phyloP scores from a whole-genome alignment of 2,888 invertebrate genomes.

The Ectobius pallidus region DNA sequence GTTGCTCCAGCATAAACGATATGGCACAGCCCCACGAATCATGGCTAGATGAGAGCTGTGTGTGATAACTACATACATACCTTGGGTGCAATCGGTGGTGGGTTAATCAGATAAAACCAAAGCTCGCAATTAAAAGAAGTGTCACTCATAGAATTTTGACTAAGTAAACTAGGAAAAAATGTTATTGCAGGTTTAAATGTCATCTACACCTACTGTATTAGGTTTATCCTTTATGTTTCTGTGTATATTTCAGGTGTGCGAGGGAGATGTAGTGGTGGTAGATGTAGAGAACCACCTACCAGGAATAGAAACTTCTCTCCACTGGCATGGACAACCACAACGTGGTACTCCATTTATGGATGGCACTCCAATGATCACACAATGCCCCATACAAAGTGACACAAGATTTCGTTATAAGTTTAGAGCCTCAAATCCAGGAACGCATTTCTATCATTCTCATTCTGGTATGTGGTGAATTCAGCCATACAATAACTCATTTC shows the following conservation, averaged over 20 bases:
- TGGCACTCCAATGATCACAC: slow-evolving; percentile 56
- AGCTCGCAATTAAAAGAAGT: too few species aligned
- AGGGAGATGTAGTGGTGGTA: slow-evolving; percentile 56
- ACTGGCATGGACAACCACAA: slow-evolving; percentile 59
- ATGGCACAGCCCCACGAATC: too few species aligned
- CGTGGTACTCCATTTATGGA: slow-evolving; percentile 55
- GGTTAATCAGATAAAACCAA: too few species aligned
- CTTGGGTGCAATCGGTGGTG: too few species aligned
- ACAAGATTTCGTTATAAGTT: slow-evolving; percentile 55
- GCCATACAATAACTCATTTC: slow-evolving; percentile 6
- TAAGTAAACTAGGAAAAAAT: too few species aligned
- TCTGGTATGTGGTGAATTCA: slow-evolving; percentile 45
- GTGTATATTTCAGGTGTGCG: slow-evolving; percentile 44
- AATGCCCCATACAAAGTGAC: slow-evolving; percentile 54
- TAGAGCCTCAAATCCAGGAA: slow-evolving; percentile 53
- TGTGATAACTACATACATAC: too few species aligned
- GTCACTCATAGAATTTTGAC: too few species aligned
- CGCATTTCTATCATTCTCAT: slow-evolving; percentile 55
- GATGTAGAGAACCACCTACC: slow-evolving; percentile 57
- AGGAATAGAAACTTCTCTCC: slow-evolving; percentile 56
- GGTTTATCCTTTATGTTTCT: too few species aligned
- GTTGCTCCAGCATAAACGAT: too few species aligned
- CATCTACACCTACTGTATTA: too few species aligned
- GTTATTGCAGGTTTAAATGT: too few species aligned
- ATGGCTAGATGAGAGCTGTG: too few species aligned